Evolutionary conservation across 1,140 invertebrate genomes (phyloP).

Genomic region (Lucilia sericata): DNA sequence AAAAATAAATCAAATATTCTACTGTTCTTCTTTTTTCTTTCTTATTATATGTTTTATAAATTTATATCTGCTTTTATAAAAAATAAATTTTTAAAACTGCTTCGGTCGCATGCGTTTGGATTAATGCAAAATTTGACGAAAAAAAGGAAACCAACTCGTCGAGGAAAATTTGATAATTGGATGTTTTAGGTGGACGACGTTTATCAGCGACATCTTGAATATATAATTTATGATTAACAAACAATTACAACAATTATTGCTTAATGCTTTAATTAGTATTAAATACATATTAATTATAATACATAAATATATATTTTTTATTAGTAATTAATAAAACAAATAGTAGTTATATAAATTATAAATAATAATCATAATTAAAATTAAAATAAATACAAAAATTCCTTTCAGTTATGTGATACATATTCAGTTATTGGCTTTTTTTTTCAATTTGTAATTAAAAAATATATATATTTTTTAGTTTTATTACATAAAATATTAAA

Average conservation of each 20-base stretch:
- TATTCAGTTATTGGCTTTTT: conserved; percentile 35
- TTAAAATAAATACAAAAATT: conserved; percentile 8
- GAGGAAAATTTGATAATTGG: conserved; percentile 66
- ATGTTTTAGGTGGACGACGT: conserved; percentile 55
- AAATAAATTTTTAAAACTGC: not conserved
- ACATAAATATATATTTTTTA: conserved; percentile 11
- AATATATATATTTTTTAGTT: too few species aligned
- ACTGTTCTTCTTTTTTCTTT: not conserved
- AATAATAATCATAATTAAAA: not conserved
- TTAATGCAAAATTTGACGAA: not conserved
- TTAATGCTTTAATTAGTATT: conserved; percentile 41
- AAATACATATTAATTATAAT: not conserved
- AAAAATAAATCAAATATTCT: not conserved
- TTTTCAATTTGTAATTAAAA: not conserved
- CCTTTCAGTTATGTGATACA: conserved; percentile 29
- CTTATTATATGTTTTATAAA: not conserved
- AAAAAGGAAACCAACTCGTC: conserved; percentile 60
- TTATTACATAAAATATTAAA: too few species aligned
- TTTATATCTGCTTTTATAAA: conserved; percentile 5
- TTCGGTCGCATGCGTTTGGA: conserved; percentile 23
- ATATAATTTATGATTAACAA: not conserved
- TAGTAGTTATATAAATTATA: conserved; percentile 34
- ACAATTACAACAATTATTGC: conserved; percentile 32
- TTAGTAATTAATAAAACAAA: conserved; percentile 25
- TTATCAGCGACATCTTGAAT: not conserved